phyloP scores from a whole-genome alignment of 2,797 vertebrate species.

The Chelon labrosus region DNA sequence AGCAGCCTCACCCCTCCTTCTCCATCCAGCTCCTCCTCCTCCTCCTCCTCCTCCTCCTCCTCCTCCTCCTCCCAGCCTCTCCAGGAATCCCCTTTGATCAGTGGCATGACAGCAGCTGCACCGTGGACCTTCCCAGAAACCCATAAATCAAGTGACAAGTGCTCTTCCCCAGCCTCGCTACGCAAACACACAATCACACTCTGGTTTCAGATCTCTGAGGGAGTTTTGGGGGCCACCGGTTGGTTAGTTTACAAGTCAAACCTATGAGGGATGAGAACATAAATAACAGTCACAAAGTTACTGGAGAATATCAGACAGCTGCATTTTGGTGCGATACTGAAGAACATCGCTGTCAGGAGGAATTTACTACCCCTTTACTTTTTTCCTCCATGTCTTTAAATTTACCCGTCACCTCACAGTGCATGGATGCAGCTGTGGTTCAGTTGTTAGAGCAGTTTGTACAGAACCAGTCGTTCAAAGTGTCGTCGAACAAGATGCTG shows the following conservation, averaged over 20 bases:
- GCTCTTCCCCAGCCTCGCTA: conserved; percentile 5
- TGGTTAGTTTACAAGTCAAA: conserved; percentile 30
- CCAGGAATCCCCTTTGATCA: conserved; percentile 73
- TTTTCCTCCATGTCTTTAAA: conserved; percentile 3
- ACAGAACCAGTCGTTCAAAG: conserved; percentile 5
- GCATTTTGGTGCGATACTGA: conserved; percentile 1
- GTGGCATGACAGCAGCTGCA: conserved; percentile 73
- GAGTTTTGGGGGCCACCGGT: not conserved
- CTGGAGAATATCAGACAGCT: not conserved
- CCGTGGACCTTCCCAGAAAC: conserved; percentile 50
- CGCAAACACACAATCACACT: conserved; percentile 15
- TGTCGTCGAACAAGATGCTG: conserved; percentile 20
- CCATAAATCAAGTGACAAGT: conserved; percentile 62
- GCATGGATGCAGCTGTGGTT: conserved; percentile 5
- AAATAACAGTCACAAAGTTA: conserved; percentile 32
- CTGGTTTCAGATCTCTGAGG: conserved; percentile 20
- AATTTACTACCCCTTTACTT: conserved; percentile 31
- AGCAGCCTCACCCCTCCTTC: not conserved
- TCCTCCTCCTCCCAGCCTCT: conserved; percentile 42
- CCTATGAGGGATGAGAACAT: conserved; percentile 11
- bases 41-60: not conserved
- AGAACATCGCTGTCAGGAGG: conserved; percentile 2
- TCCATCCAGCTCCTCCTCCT: conserved; percentile 18
- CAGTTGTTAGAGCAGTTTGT: conserved; percentile 38
- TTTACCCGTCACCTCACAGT: conserved; percentile 8